Evolutionary conservation across 2,888 invertebrate genomes (phyloP), one percentile per base, ranked within the genome.

Genomic region (Hirudinaria manillensis): DNA sequence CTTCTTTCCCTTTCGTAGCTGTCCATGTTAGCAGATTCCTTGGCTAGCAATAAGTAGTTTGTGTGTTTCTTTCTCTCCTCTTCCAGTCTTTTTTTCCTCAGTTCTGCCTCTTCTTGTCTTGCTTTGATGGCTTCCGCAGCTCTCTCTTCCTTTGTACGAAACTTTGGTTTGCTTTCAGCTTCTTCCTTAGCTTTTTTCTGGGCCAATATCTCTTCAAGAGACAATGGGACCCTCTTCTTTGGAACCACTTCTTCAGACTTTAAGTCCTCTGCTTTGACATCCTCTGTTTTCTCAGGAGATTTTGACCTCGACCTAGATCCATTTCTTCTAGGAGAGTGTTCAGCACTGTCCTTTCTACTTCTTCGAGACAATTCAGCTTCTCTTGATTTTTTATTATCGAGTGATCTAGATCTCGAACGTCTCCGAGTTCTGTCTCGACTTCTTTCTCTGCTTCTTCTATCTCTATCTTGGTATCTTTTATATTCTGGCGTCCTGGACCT

Each of bases 101-200:
- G 90, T 56, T 92, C 93, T 0, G 94, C 86, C 86, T 95, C 92
- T 83, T 93, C 92, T 82, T 94, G 92, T 0, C 99, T 89, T 72
- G 92, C 89, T 82, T 92, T 91, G 24, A 99, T 82, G 0, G 99
- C 99, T 81, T 94, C 89, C 0, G 90, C 91, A 0, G 91, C 93
- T 81, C 99, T 89, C 84, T 99, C 94, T 84, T 96, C 96, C 87
- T 97, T 98, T 0, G 94, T 93, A 56, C 99, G 87, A 84, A 99
- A 99, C 45, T 95, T 94, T 0, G 99, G 99, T 88, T 89, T 98
- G 81, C 94, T 93, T 73, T 93, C 89, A 0, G 93, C 94, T 82
- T 92, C 93, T 85, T 97, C 95, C 83, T 96, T 96, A 0, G 93
- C 93, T 83, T 98, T 96, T 84, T 96, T 96, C 36, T 68, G n/a